These are phyloP conservation scores for Sympetrum striolatum DNA, from an alignment of 2,888 invertebrate species.

Conservation along the genomic window DNA sequence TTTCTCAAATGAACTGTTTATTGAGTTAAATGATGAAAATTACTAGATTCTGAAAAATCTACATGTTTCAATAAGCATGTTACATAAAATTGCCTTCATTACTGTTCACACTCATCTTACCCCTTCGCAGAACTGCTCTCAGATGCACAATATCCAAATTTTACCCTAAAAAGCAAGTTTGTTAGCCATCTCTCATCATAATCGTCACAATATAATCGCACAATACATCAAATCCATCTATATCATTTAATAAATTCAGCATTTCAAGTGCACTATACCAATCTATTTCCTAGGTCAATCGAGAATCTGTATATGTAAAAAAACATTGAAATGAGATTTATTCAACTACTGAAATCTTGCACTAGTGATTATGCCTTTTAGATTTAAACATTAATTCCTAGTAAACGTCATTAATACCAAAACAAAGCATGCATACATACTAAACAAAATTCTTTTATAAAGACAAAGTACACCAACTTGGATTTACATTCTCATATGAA, in stretches of 20 bases:
- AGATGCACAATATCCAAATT: constrained; percentile 32
- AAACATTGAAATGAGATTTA: constrained; percentile 3
- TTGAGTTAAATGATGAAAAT: constrained; percentile 28
- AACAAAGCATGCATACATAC: constrained; percentile 23
- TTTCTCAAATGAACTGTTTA: constrained; percentile 30
- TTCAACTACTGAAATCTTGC: constrained; percentile 14
- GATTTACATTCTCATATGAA: constrained; percentile 8
- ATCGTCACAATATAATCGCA: constrained; percentile 13
- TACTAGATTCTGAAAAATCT: constrained; percentile 39
- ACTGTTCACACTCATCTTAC: constrained; percentile 33
- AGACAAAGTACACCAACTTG: constrained; percentile 28
- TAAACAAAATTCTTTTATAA: neutral
- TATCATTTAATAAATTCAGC: neutral
- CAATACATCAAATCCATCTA: constrained; percentile 7
- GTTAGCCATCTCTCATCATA: constrained; percentile 31
- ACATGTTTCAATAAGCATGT: constrained; percentile 37
- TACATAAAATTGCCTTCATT: constrained; percentile 30
- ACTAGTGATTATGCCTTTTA: neutral
- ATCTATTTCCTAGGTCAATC: constrained; percentile 11
- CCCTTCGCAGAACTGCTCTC: constrained; percentile 24
- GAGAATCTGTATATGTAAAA: constrained; percentile 15
- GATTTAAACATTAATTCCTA: constrained; percentile 21
- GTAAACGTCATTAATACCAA: constrained; percentile 16
- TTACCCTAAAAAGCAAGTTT: constrained; percentile 32
- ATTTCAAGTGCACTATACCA: neutral